Evolutionary conservation across 37 sponge, comb jelly and placozoan genomes (phyloP), one percentile per base, ranked within the genome.

Genomic region (Spongilla lacustris): DNA sequence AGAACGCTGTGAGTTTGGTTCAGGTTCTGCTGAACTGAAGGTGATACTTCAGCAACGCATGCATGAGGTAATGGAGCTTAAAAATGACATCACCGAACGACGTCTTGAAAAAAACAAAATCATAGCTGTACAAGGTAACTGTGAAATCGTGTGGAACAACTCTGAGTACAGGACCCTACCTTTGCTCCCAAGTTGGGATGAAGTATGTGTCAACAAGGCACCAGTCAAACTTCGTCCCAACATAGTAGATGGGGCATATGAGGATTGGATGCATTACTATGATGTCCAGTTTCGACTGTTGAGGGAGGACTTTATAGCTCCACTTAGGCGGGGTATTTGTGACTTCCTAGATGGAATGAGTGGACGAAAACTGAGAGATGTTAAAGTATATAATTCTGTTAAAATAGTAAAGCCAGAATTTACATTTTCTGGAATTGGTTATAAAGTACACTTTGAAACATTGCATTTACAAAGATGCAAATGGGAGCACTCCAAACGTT

Each of bases 261-360:
- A 80, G 22, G 73, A 75, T 34, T 92, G 92, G 88, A 87, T 93
- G 78, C 90, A 94, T 31, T 97, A 97, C 77, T 88, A 88, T 50
- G 93, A 97, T 71, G 78, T 90, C 2, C 97, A 97, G 71, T 97
- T 97, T 83, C 90, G 86, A 23, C 82, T 97, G 8, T 83, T 97
- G 25, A 73, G 97, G 32, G 97, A 97, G 83, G 97, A 97, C 69
- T 94, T 97, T 76, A 72, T 97, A 13, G 91, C 89, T 32, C 97
- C 97, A 33, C 88, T 97, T 8, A 84, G 97, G 30, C 70, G 68
- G 50, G 97, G 97, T 23, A 84, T 97, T 2, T 66, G 66, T 41
- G 83, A 81, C 46, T 96, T 75, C 67, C 76, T 83, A 13, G 29
- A 76, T 0, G 86, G 81, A 38, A 34, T 68, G 24, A 50, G 49